These are phyloP conservation scores for Peromyscus nudipes DNA, from an alignment of 2,797 vertebrate species.

Conservation along the genomic window DNA sequence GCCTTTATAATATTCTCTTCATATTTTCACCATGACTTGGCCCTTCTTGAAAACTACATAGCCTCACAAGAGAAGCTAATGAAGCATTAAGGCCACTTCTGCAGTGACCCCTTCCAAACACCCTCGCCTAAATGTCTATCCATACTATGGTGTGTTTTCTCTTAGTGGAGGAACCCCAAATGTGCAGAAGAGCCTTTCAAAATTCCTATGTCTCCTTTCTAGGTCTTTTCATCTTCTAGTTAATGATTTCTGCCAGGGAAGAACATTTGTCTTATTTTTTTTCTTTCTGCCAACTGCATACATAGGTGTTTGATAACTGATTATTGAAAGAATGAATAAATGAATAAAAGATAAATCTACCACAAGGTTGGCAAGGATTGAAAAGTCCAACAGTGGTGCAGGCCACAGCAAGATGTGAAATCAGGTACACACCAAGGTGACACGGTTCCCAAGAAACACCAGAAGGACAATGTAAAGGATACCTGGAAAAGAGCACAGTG, in stretches of 20 bases:
- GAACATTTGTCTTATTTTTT: not conserved
- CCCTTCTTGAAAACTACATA: not conserved
- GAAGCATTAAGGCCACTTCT: not conserved
- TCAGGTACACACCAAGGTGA: not conserved
- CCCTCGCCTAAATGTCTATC: not conserved
- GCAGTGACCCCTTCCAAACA: not conserved
- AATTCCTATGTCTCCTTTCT: not conserved
- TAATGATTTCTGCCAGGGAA: not conserved
- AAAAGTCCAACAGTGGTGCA: not conserved
- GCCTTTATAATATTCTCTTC: not conserved
- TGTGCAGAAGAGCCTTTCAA: slow-evolving; percentile 23
- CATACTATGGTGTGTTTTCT: slow-evolving; percentile 7
- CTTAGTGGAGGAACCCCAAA: not conserved
- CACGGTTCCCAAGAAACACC: not conserved
- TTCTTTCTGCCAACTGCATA: not conserved
- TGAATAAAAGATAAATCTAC: slow-evolving; percentile 43
- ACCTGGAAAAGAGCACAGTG: not conserved
- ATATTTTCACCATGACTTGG: slow-evolving; percentile 41
- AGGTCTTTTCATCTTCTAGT: not conserved
- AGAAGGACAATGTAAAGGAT: not conserved
- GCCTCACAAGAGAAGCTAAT: not conserved
- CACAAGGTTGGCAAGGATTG: not conserved
- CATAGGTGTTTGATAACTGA: not conserved
- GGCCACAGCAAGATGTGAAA: not conserved
- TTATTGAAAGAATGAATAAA: slow-evolving; percentile 6